Evolutionary conservation across 2,888 invertebrate genomes (phyloP).

Genomic region (Limnephilus marmoratus): DNA sequence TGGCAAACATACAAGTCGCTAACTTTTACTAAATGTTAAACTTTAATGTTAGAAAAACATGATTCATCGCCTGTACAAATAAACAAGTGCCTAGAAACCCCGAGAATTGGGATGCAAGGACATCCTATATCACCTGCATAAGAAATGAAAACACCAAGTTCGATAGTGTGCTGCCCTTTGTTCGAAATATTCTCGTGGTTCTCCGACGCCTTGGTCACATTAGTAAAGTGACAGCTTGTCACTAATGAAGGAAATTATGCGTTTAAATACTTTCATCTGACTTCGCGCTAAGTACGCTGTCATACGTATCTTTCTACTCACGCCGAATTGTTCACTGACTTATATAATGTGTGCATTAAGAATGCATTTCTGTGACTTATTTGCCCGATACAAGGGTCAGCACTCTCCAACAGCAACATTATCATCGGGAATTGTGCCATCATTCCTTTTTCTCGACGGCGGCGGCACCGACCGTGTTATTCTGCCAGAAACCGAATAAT

Average conservation of each 20-base stretch:
- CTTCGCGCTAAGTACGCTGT: conserved; percentile 45
- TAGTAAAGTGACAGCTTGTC: conserved; percentile 59
- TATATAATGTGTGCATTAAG: conserved; percentile 62
- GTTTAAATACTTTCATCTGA: conserved; percentile 60
- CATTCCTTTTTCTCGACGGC: conserved; percentile 46
- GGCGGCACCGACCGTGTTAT: conserved; percentile 59
- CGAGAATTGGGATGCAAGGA: conserved; percentile 28
- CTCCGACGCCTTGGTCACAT: conserved; percentile 53
- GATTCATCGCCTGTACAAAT: conserved; percentile 41
- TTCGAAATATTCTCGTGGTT: conserved; percentile 42
- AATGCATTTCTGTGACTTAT: conserved; percentile 57
- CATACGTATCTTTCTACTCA: conserved; percentile 44
- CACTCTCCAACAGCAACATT: conserved; percentile 46
- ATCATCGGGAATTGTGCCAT: conserved; percentile 51
- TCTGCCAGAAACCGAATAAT: conserved; percentile 56
- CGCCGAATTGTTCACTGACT: conserved; percentile 53
- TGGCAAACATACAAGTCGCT: conserved; percentile 62
- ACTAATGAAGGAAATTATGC: conserved; percentile 55
- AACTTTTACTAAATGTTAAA: conserved; percentile 3
- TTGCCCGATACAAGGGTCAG: conserved; percentile 58
- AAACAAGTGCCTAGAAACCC: conserved; percentile 39
- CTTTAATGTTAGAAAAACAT: conserved; percentile 18
- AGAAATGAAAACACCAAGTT: conserved; percentile 34
- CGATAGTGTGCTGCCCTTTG: conserved; percentile 50
- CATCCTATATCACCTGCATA: conserved; percentile 27